Conservation (phyloP, 2,888 invertebrate genomes). For the Deroplatys truncata region DNA sequence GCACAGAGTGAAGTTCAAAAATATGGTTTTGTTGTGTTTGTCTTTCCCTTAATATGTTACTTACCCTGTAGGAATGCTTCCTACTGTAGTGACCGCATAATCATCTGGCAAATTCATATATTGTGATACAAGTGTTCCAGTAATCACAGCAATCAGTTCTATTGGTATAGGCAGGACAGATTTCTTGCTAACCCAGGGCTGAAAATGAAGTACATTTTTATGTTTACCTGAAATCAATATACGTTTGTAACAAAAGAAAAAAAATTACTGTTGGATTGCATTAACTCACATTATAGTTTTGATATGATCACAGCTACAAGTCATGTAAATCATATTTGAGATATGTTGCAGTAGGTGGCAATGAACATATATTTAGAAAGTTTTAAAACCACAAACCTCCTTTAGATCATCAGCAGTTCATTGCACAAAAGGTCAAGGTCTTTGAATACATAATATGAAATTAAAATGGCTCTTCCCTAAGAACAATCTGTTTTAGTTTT, state of each 20-base stretch:
- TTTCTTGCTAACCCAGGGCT: conserved; percentile 62
- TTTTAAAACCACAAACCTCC: too few species aligned
- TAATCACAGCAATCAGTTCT: conserved; percentile 71
- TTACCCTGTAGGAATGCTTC: conserved; percentile 80
- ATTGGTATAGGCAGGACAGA: conserved; percentile 76
- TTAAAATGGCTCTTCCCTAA: too few species aligned
- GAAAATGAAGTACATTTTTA: conserved; percentile 36
- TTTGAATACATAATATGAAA: too few species aligned
- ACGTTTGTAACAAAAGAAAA: neutral
- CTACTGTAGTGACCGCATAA: conserved; percentile 65
- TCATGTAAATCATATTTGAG: too few species aligned
- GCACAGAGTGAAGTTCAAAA: neutral
- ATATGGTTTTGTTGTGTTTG: neutral
- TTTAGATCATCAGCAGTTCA: too few species aligned
- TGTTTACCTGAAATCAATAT: neutral
- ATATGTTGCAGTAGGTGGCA: too few species aligned
- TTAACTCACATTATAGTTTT: too few species aligned
- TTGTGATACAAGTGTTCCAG: conserved; percentile 66
- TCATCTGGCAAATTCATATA: conserved; percentile 53
- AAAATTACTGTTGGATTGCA: too few species aligned
- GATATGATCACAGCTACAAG: too few species aligned
- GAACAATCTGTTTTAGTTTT: too few species aligned
- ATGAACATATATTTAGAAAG: too few species aligned
- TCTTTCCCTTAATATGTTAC: conserved; percentile 33
- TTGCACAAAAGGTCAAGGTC: too few species aligned